Conservation (phyloP, 2,888 invertebrate genomes). For the Drosophila cracens region DNA sequence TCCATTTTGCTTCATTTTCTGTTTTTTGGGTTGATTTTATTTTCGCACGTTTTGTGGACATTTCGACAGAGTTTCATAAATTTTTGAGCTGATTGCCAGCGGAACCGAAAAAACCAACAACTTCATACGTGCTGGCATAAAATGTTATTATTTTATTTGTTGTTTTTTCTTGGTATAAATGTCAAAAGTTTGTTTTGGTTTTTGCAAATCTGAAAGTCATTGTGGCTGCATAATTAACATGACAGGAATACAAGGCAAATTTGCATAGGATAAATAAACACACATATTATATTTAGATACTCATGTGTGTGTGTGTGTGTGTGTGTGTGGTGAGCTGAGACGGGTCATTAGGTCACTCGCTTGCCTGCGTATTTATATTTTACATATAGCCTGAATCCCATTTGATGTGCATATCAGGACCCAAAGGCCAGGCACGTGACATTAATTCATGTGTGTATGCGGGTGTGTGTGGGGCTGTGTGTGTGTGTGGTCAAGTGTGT, state of each 20-base stretch:
- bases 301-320: neutral
- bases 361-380: conserved; percentile 8
- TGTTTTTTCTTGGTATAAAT: conserved; percentile 2
- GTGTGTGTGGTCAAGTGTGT: neutral
- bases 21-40: conserved; percentile 2
- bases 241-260: conserved; percentile 29
- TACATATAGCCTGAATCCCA: conserved; percentile 10
- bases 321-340: conserved; percentile 21
- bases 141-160: too few species aligned
- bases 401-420: conserved; percentile 22
- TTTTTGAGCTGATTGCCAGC: conserved; percentile 36
- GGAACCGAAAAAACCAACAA: conserved; percentile 13
- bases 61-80: conserved; percentile 32
- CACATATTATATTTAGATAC: conserved; percentile 27
- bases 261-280: conserved; percentile 32
- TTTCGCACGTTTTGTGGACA: conserved; percentile 29
- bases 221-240: conserved; percentile 49
- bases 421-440: conserved; percentile 28
- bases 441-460: conserved; percentile 21
- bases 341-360: conserved; percentile 42
- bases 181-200: conserved; percentile 8
- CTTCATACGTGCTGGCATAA: conserved; percentile 15
- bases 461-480: neutral
- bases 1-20: conserved; percentile 9
- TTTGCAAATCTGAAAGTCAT: conserved; percentile 42